Conservation (phyloP, 1,140 invertebrate genomes). For the Solen grandis region DNA sequence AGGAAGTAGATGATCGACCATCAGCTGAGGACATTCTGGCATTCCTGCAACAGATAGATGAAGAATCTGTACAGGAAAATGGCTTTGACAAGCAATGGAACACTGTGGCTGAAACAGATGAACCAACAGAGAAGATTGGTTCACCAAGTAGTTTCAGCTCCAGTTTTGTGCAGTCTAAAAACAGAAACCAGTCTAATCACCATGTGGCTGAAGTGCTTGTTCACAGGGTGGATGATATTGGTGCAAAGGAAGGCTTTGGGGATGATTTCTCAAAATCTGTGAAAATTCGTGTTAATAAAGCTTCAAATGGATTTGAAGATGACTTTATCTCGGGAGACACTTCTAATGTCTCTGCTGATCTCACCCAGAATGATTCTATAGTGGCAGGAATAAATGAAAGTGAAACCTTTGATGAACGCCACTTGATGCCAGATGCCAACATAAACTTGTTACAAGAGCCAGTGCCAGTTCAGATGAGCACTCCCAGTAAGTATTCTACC, state of each 20-base stretch:
- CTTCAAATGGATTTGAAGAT: conserved; percentile 42
- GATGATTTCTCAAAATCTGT: conserved; percentile 51
- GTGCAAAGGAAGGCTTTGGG: conserved; percentile 44
- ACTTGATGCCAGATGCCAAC: conserved; percentile 40
- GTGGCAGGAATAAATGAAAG: neutral
- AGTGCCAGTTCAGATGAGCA: conserved; percentile 54
- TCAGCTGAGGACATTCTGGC: conserved; percentile 64
- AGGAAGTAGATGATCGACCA: conserved; percentile 58
- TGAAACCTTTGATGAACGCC: neutral
- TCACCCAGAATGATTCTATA: conserved; percentile 24
- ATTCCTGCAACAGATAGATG: conserved; percentile 60
- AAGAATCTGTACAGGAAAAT: conserved; percentile 36
- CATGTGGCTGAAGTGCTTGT: conserved; percentile 43
- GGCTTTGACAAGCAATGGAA: conserved; percentile 73
- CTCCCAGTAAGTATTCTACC: conserved; percentile 53
- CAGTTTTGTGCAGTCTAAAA: conserved; percentile 48
- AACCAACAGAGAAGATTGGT: conserved; percentile 9
- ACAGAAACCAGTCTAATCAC: conserved; percentile 30
- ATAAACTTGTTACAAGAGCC: conserved; percentile 34
- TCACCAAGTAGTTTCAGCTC: conserved; percentile 28
- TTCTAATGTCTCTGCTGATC: no score
- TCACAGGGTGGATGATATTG: conserved; percentile 36
- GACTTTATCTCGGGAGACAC: conserved; percentile 35
- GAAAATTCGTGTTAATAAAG: conserved; percentile 28
- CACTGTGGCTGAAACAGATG: conserved; percentile 52